Evolutionary conservation across 2,888 invertebrate species (phyloP), one percentile per base, ranked within the genome.

Genomic region (Silvanus unidentatus): DNA sequence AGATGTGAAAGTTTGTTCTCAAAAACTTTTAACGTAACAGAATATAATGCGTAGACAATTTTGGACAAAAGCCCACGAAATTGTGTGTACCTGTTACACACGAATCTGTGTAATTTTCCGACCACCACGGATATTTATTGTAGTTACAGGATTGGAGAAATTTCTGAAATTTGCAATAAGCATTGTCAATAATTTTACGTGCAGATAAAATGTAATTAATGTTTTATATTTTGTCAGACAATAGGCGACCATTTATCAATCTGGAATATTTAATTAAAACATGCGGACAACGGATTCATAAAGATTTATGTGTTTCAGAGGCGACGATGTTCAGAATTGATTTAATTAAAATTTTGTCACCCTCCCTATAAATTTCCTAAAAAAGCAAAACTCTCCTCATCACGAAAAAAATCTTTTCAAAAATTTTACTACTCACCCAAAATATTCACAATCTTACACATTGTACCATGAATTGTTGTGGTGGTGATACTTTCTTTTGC

Each of bases 181-280:
- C 57, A 56, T 46, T 47, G 57, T 43, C 16, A 29, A 53, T 47
- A 54, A 54, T 48, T 50, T 56, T 61, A 63, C 65, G 63, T 63
- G 62, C 57, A 58, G 63, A 62, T 62, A 54, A 61, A 61, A 57
- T 52, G 61, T 64, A 67, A 69, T 69, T 66, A 66, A 67, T 65
- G 68, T 69, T 69, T 68, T 68, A 68, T 67, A 68, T 68, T 68
- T 66, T 64, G 69, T 69, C 70, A 69, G 66, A 70, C 70, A 70
- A 69, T 67, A 65, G 63, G 60, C 54, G 62, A 60, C 68, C 68
- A 69, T 71, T 70, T 65, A 72, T 72, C 71, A 72, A 71, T 70
- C 70, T 62, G 59, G 65, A 70, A 71, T 72, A 71, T 72, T 72
- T 72, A 71, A 72, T 72, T 72, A 72, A 71, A 72, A 71, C 68